phyloP scores from a whole-genome alignment of 2,113 vertebrate species.

The Morone saxatilis region DNA sequence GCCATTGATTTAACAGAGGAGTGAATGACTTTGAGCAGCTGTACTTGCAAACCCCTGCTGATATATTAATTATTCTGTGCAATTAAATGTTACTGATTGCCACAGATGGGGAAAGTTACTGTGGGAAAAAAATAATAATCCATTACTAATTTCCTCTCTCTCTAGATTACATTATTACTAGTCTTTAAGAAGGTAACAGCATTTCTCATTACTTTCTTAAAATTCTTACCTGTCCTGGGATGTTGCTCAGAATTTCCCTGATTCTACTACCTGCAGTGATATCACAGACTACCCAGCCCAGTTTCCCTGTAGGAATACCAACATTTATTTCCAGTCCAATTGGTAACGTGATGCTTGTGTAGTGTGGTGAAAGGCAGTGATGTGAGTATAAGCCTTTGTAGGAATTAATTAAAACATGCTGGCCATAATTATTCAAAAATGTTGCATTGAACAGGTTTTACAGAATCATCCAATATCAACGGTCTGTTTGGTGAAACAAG shows the following conservation, averaged over 20 bases:
- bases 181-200: neutral
- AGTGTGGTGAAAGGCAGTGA: neutral
- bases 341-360: neutral
- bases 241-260: neutral
- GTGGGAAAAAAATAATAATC: neutral
- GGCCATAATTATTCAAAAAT: neutral
- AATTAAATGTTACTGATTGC: slow-evolving; percentile 24
- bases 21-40: slow-evolving; percentile 28
- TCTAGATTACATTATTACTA: neutral
- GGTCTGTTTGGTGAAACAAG: neutral
- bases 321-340: too few relatives aligned
- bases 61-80: slow-evolving; percentile 23
- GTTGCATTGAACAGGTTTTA: neutral
- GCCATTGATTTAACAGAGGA: slow-evolving; percentile 9
- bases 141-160: neutral
- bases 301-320: neutral
- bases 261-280: neutral
- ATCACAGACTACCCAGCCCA: neutral
- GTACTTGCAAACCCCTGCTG: slow-evolving; percentile 19
- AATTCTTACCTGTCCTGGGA: neutral
- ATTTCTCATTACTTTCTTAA: neutral
- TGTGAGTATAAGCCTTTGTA: neutral
- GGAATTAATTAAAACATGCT: neutral
- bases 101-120: neutral
- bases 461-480: neutral